Evolutionary conservation across 2,888 invertebrate genomes (phyloP).

Genomic region (Apodemia mormo): DNA sequence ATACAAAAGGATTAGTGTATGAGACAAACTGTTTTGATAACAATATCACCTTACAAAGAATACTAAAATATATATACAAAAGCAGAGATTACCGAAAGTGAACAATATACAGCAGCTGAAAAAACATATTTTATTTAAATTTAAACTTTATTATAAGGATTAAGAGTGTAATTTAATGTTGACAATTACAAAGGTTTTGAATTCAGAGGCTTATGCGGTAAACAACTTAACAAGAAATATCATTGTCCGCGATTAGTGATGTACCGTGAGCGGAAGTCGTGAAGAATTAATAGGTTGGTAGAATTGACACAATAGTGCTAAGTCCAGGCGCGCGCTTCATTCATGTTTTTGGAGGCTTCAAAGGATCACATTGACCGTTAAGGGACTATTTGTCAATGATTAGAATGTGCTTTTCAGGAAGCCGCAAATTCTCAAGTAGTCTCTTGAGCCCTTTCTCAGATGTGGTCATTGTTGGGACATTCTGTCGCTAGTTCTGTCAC

Average conservation of each 20-base stretch:
- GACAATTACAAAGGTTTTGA: constrained; percentile 29
- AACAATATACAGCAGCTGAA: constrained; percentile 5
- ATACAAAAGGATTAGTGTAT: not conserved
- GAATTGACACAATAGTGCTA: constrained; percentile 54
- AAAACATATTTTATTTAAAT: not conserved
- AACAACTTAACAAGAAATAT: constrained; percentile 48
- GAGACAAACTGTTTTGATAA: constrained; percentile 1
- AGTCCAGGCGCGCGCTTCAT: constrained; percentile 53
- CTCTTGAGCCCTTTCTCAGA: constrained; percentile 15
- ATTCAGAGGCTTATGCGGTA: constrained; percentile 44
- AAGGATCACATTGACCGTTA: constrained; percentile 19
- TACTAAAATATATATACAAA: not conserved
- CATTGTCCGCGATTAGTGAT: constrained; percentile 64
- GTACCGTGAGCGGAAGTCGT: constrained; percentile 61
- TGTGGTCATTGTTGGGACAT: constrained; percentile 12
- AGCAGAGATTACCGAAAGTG: constrained; percentile 9
- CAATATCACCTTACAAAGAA: constrained; percentile 9
- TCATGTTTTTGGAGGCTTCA: constrained; percentile 33
- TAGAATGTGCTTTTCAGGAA: constrained; percentile 26
- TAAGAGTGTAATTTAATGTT: not conserved
- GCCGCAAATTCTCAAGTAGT: constrained; percentile 23
- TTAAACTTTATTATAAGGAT: not conserved
- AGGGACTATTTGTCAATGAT: constrained; percentile 20
- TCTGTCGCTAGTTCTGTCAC: not conserved
- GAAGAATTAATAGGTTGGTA: constrained; percentile 28